Evolutionary conservation across 2,113 vertebrate genomes (phyloP).

Genomic region (Poecilia latipinna): DNA sequence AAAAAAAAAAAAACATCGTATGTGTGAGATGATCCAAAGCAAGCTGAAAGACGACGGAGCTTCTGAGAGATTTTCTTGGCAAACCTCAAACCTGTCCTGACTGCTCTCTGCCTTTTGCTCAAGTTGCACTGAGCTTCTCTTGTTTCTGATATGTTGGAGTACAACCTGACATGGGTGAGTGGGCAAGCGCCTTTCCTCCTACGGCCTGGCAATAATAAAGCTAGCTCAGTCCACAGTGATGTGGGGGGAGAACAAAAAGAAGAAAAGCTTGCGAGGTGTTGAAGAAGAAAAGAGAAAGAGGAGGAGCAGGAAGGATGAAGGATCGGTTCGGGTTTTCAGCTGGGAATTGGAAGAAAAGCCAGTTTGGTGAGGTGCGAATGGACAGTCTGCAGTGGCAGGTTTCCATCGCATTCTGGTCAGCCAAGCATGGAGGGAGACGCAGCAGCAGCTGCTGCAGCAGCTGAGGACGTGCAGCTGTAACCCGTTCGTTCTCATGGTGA

Average conservation of each 20-base stretch:
- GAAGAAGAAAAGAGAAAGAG: conserved; percentile 32
- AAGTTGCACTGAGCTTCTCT: conserved; percentile 38
- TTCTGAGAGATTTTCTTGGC: conserved; percentile 12
- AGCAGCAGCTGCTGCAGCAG: conserved; percentile 16
- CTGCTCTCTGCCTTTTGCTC: conserved; percentile 9
- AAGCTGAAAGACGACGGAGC: neutral
- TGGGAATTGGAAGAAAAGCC: conserved; percentile 65
- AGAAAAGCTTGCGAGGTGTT: conserved; percentile 30
- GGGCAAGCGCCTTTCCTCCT: conserved; percentile 45
- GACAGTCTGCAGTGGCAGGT: conserved; percentile 59
- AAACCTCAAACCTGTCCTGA: conserved; percentile 2
- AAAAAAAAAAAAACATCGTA: too few species aligned
- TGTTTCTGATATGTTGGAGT: conserved; percentile 54
- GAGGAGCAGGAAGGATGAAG: conserved; percentile 27
- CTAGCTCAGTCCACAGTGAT: conserved; percentile 6
- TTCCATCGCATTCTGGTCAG: conserved; percentile 73
- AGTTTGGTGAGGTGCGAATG: conserved; percentile 55
- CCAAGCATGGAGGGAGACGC: conserved; percentile 63
- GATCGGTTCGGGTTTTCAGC: conserved; percentile 42
- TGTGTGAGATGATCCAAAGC: neutral
- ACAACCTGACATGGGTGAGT: conserved; percentile 53
- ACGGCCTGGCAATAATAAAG: conserved; percentile 42
- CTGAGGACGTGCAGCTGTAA: conserved; percentile 2
- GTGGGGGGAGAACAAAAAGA: neutral
- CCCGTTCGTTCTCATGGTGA: conserved; percentile 7